phyloP scores from a whole-genome alignment of 2,797 vertebrate species.

The Oryzias dopingdopingensis region DNA sequence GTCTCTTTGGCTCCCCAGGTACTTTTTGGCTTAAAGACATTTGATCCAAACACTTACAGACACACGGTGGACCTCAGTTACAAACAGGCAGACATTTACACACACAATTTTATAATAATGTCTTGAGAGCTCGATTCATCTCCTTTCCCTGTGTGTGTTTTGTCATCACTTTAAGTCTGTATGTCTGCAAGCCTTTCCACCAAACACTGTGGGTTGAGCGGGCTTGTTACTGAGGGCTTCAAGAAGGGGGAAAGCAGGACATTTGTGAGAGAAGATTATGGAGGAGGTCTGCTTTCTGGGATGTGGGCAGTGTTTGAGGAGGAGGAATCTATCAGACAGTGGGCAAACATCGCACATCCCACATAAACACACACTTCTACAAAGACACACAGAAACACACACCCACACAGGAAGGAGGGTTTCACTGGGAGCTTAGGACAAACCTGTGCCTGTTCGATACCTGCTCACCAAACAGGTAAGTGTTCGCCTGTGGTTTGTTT shows the following conservation, averaged over 20 bases:
- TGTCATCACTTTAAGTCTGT: constrained; percentile 2
- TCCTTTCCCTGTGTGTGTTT: background rate
- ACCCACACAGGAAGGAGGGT: constrained; percentile 16
- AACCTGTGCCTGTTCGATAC: constrained; percentile 14
- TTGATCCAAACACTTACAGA: constrained; percentile 25
- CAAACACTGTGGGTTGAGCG: constrained; percentile 26
- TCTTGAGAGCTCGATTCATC: constrained; percentile 1
- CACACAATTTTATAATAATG: background rate
- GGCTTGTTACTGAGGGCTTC: constrained; percentile 12
- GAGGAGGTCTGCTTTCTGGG: constrained; percentile 53
- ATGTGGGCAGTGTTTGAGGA: constrained; percentile 56
- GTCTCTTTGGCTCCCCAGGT: constrained; percentile 78
- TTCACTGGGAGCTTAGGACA: constrained; percentile 38
- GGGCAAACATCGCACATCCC: constrained; percentile 52
- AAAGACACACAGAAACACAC: constrained; percentile 1
- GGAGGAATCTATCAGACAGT: constrained; percentile 62
- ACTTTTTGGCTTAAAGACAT: constrained; percentile 53
- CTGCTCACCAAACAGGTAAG: constrained; percentile 58
- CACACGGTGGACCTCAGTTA: constrained; percentile 20
- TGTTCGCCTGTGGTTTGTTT: constrained; percentile 28
- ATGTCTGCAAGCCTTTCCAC: constrained; percentile 11
- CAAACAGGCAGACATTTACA: background rate
- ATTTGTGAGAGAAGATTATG: constrained; percentile 27
- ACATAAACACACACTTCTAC: constrained; percentile 7
- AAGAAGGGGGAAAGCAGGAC: constrained; percentile 27